These are phyloP conservation scores for Linepithema humile DNA, from an alignment of 1,140 invertebrate genomes.

Conservation along the genomic window DNA sequence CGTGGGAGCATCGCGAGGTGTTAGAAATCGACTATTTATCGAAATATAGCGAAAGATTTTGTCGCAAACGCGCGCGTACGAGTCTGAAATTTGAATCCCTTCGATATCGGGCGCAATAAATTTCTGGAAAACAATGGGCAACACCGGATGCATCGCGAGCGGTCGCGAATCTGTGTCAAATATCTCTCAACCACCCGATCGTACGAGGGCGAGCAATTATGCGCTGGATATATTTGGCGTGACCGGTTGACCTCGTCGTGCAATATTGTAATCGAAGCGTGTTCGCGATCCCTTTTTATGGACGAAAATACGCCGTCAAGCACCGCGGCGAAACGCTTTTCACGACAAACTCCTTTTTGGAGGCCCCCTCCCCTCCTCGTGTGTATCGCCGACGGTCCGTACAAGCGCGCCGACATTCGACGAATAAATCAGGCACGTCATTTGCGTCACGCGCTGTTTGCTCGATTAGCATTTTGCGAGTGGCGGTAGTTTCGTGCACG, in stretches of 20 bases:
- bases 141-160: constrained; percentile 17
- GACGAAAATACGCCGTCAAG: background rate
- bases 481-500: background rate
- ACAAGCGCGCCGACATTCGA: background rate
- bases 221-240: constrained; percentile 59
- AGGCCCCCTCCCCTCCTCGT: background rate
- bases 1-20: background rate
- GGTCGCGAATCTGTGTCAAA: constrained; percentile 59
- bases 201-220: constrained; percentile 46
- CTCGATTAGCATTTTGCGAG: constrained; percentile 48
- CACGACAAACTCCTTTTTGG: no score
- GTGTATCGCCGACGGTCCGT: no score
- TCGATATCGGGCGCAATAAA: background rate
- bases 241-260: constrained; percentile 56
- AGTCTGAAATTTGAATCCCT: background rate
- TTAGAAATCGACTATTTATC: constrained; percentile 31
- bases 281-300: constrained; percentile 20
- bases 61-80: background rate
- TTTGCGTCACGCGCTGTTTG: constrained; percentile 37
- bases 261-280: constrained; percentile 39
- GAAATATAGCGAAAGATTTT: background rate
- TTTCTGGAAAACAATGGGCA: constrained; percentile 24
- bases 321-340: background rate
- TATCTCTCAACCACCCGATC: constrained; percentile 46
- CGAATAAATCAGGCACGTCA: background rate